Evolutionary conservation across 1,140 invertebrate species (phyloP).

Genomic region (Chironomus tepperi): DNA sequence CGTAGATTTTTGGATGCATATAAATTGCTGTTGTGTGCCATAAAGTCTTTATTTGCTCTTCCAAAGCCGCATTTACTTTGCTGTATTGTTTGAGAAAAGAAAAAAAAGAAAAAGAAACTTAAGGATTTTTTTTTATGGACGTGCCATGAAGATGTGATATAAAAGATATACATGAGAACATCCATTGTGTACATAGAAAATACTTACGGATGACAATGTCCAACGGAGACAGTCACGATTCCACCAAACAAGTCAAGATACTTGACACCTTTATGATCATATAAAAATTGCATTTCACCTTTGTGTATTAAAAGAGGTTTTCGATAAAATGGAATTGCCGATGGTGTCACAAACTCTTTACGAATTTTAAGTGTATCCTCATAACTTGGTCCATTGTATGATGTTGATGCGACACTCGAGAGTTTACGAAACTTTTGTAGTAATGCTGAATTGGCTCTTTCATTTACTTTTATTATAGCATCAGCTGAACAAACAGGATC

Average conservation of each 20-base stretch:
- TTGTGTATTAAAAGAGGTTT: slow-evolving; percentile 75
- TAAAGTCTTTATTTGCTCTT: slow-evolving; percentile 68
- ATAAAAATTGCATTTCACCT: slow-evolving; percentile 88
- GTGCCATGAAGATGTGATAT: too few relatives aligned
- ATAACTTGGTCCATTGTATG: slow-evolving; percentile 48
- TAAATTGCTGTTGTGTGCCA: slow-evolving; percentile 93
- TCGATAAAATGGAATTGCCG: slow-evolving; percentile 67
- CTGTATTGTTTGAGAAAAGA: slow-evolving; percentile 39
- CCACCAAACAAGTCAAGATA: slow-evolving; percentile 94
- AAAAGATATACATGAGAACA: too few relatives aligned
- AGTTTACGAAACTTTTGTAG: neutral
- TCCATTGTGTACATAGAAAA: neutral
- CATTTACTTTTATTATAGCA: slow-evolving; percentile 14
- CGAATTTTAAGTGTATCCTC: slow-evolving; percentile 50
- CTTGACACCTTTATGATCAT: slow-evolving; percentile 71
- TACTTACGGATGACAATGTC: slow-evolving; percentile 94
- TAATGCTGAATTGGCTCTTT: neutral
- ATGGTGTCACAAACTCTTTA: slow-evolving; percentile 57
- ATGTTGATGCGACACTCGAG: neutral
- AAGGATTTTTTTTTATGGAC: neutral
- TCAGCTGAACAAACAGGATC: slow-evolving; percentile 4
- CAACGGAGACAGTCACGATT: slow-evolving; percentile 94
- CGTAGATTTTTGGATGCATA: slow-evolving; percentile 77
- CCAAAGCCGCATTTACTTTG: slow-evolving; percentile 66
- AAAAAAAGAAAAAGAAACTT: neutral